Evolutionary conservation across 2,113 vertebrate genomes (phyloP).

Genomic region (Cacatua alba): DNA sequence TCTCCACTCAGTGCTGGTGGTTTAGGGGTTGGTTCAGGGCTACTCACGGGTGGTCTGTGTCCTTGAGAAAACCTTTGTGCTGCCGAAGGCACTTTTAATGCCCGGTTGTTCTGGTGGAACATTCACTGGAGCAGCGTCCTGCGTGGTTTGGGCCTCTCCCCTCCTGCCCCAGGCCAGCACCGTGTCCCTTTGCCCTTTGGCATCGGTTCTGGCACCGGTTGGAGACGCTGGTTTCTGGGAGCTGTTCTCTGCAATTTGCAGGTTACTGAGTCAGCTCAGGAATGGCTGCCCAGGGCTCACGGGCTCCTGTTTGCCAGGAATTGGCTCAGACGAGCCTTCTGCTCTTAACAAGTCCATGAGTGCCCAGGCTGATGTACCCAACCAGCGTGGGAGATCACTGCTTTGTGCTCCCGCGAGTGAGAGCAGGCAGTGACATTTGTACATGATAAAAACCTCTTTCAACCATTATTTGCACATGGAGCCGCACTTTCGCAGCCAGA

Average conservation of each 20-base stretch:
- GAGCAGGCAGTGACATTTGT: not conserved
- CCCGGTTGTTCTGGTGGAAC: rapidly evolving
- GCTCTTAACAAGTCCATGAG: not conserved
- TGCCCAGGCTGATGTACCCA: not conserved
- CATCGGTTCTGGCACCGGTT: rapidly evolving
- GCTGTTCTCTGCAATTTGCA: slow-evolving; percentile 33
- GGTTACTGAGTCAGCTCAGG: slow-evolving; percentile 36
- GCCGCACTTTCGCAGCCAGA: not conserved
- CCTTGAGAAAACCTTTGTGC: not conserved
- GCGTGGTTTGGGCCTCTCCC: rapidly evolving
- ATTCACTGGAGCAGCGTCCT: not conserved
- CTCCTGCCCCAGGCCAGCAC: rapidly evolving
- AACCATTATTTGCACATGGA: not conserved
- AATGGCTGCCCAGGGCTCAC: not conserved
- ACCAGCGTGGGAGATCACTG: not conserved
- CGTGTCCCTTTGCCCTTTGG: not conserved
- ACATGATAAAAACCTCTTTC: not conserved
- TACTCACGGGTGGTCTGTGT: not conserved
- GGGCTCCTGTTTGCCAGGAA: slow-evolving; percentile 17
- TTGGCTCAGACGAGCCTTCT: slow-evolving; percentile 29
- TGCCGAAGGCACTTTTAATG: no score
- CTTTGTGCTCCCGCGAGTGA: not conserved
- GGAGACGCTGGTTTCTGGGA: not conserved
- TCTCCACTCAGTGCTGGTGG: not conserved
- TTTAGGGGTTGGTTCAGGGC: not conserved